A percentile compares a stretch with the other conserved stretches of the same genome.
phyloP scores from a whole-genome alignment of 1,140 invertebrate species.

The Heliconius hermathena region DNA sequence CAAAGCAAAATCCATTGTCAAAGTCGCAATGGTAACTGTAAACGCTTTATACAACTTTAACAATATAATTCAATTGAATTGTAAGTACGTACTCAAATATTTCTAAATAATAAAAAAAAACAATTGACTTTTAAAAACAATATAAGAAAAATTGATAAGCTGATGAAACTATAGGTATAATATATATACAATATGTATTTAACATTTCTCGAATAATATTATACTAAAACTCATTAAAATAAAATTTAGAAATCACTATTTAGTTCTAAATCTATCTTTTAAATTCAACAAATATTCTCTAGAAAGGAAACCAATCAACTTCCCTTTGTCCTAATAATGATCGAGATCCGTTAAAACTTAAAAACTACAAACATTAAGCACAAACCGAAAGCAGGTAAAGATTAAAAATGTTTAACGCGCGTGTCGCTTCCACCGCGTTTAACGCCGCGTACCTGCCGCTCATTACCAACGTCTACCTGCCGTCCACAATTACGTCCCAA shows the following conservation, averaged over 20 bases:
- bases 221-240: too few relatives aligned
- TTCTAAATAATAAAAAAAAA: not conserved
- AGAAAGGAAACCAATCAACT: not conserved
- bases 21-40: not conserved
- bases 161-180: too few relatives aligned
- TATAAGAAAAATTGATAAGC: too few relatives aligned
- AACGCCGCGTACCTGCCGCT: slow-evolving; percentile 34
- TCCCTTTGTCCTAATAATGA: not conserved
- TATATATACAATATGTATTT: too few relatives aligned
- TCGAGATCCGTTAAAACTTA: not conserved
- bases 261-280: too few relatives aligned
- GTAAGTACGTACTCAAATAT: not conserved
- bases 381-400: slow-evolving; percentile 9
- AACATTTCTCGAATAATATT: too few relatives aligned
- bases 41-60: not conserved
- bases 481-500: slow-evolving; percentile 49
- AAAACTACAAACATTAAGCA: not conserved
- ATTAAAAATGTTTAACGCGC: not conserved
- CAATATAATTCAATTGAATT: not conserved
- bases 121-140: too few relatives aligned
- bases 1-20: not conserved
- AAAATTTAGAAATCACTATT: too few relatives aligned
- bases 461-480: slow-evolving; percentile 47
- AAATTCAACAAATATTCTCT: too few relatives aligned
- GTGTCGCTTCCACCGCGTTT: slow-evolving; percentile 29